Evolutionary conservation across 2,113 vertebrate genomes (phyloP), one percentile per base, ranked within the genome.

Genomic region (Pimephales promelas): DNA sequence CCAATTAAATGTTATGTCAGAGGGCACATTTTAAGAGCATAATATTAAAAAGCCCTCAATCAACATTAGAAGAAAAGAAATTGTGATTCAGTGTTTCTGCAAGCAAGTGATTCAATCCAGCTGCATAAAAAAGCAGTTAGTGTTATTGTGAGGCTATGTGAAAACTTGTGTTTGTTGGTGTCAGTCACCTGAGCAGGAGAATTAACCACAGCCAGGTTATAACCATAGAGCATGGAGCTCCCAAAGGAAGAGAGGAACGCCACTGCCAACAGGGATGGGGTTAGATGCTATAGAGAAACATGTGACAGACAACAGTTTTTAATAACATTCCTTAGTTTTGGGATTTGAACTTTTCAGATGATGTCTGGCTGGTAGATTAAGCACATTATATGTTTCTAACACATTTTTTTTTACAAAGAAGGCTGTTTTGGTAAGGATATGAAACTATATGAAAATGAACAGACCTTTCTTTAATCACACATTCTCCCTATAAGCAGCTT

Each of bases 181-280:
- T 66, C 43, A 90, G 94, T 92, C 90, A 98, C 97, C 94, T 84
- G 85, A 0, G 96, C 92, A 0, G 96, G 97, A 0, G 96, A 96
- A 90, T 98, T 98, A 88, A 98, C 96, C 24, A 97, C 95, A 0
- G 97, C 96, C 87, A 97, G 87, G 83, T 97, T 97, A 92, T 94
- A 98, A 82, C 97, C 97, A 40, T 96, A 97, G 45, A 96, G 94
- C 96, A 95, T 94, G 64, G 96, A 97, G 84, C 96, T 96, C 79
- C 97, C 96, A 8, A 97, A 95, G 2, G 96, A 98, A 18, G 96
- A 88, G 89, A 98, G 92, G 40, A 97, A 86, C 3, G 96, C 93
- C 76, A 94, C 95, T 0, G 93, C 94, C 83, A 98, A 87, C 88
- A 97, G 90, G 2, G 95, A 86, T 34, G 90, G 91, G 0, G 95